Evolutionary conservation across 2,113 vertebrate species (phyloP), one percentile per base, ranked within the genome.

Genomic region (Odobenus rosmarus): DNA sequence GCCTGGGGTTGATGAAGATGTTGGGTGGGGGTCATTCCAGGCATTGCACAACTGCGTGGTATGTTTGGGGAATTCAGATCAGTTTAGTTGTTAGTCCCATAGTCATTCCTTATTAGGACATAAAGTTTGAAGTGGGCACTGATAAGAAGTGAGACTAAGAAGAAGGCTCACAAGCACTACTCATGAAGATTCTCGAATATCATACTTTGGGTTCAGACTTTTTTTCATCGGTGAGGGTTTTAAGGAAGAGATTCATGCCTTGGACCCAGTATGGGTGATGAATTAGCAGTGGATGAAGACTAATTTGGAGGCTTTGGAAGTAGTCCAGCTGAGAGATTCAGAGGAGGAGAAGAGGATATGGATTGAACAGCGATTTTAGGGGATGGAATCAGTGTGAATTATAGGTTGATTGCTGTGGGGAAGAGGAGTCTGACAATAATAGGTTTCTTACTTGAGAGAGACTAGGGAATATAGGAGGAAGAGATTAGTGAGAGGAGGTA

Each of bases 401-500:
- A 85, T 31, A 74, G 81, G 88, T 62, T 7, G 49, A 57, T 80
- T 80, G 36, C 55, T 79, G 18, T 86, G 2, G 55, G 33, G 4
- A 28, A 71, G n/a, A 79, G 39, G 5, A 39, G 3, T 39, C 18
- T 84, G 62, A 81, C 76, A 81, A 84, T 92, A 88, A 55, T 67
- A 46, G 14, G 10, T 88, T 77, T 93, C 89, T 81, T 57, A 36
- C 84, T 90, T 94, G 81, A 64, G 92, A 89, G 49, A 97, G 11
- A 31, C 18, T n/a, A 61, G 71, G 14, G 7, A 89, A 31, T 85
- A 57, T 11, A 49, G 39, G 85, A 94, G 53, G 53, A 81, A 92
- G n/a, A 92, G 57, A 93, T 89, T 76, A 94, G 61, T 55, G 76
- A 26, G 87, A 62, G 64, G 91, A 85, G 83, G 67, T 69, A 89